Base-by-base conservation (phyloP, 2,888 invertebrate species). In the Drosophila anomalipes region DNA sequence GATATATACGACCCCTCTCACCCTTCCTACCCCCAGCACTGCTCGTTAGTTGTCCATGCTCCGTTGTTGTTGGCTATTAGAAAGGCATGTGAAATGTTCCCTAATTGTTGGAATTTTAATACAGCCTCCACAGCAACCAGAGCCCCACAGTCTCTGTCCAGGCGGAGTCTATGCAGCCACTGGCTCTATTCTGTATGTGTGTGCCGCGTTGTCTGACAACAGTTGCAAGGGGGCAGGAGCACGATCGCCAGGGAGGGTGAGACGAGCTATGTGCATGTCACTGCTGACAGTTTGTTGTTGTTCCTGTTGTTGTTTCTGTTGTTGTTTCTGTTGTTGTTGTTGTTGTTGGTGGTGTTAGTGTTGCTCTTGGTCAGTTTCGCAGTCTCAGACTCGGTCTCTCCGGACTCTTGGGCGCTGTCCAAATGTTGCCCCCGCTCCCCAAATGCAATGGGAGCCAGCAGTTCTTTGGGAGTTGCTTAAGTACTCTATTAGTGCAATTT, bases 21-120 rank as follows among this genome's bases (percentile, higher is more conserved):
- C 35, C n/a, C 52, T 1, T 19, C 41, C 9, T 44, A 19, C 35
- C 16, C n/a, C 9, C 16, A 51, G 30, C 32, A 30, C 49, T 39
- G 39, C 37, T 58, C 58, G 71, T 75, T 65, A 74, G 75, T 79
- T 56, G 67, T 68, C 73, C 73, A 59, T 64, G 76, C 74, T 86
- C 64, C 77, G 86, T 73, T 86, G 81, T 81, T 86, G 81, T 79
- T 89, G 89, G 91, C 86, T 83, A 90, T 90, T 89, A 89, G 91
- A 91, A 90, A 89, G 87, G 89, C 85, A 90, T 90, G 85, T 82
- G 84, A 91, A 91, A 90, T 91, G 91, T 90, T 90, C 82, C 91
- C 91, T 90, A 90, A 90, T 90, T 90, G 89, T 90, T 84, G 91
- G 89, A 90, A 90, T 90, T 89, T 86, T 89, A 86, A 91, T 88